phyloP scores from a whole-genome alignment of 1,140 invertebrate genomes.

The Euwallacea fornicatus region DNA sequence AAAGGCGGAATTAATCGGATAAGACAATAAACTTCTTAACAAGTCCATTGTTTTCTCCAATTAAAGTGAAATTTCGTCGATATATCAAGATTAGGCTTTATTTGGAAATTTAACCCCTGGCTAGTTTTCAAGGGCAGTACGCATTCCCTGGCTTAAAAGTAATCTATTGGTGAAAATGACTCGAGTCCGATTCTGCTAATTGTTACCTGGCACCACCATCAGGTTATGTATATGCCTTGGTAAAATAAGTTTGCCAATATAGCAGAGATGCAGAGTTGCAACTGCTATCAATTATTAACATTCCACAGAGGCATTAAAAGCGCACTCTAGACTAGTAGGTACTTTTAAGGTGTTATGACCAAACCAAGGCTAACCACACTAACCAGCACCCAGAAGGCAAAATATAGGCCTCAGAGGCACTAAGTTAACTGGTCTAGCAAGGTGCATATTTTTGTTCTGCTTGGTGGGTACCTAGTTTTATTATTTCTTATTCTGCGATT shows the following conservation, averaged over 20 bases:
- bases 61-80: no score
- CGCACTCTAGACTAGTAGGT: conserved; percentile 24
- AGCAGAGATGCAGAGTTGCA: conserved; percentile 10
- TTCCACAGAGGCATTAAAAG: conserved; percentile 17
- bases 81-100: no score
- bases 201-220: not conserved
- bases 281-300: conserved; percentile 23
- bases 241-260: conserved; percentile 17
- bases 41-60: no score
- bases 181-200: conserved; percentile 1
- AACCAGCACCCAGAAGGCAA: conserved; percentile 34
- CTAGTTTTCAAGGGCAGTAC: no score
- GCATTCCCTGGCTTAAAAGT: no score
- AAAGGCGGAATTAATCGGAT: not conserved
- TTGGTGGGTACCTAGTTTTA: no score
- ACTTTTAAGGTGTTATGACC: conserved; percentile 29
- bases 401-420: conserved; percentile 34
- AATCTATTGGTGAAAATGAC: not conserved
- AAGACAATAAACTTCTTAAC: not conserved
- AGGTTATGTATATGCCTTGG: conserved; percentile 12
- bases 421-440: conserved; percentile 30
- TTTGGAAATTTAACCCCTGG: no score
- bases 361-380: conserved; percentile 32
- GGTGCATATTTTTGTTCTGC: not conserved
- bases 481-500: no score